phyloP scores from a whole-genome alignment of 2,888 invertebrate genomes.

The Linnaemya vulpina region DNA sequence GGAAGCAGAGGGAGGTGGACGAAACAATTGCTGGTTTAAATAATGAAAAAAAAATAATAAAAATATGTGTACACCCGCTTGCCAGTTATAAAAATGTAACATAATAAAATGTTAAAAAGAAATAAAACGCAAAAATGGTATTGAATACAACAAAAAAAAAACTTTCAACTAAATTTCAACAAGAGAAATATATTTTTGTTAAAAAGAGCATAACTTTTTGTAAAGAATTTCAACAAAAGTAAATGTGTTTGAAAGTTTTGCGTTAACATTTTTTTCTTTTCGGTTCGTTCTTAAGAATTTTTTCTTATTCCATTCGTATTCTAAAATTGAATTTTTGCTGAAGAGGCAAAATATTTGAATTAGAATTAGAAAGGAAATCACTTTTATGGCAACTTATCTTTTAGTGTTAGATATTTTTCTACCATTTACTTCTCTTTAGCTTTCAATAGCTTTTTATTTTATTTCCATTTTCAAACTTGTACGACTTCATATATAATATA shows the following conservation, averaged over 20 bases:
- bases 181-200: constrained; percentile 18
- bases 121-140: constrained; percentile 52
- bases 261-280: constrained; percentile 13
- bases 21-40: constrained; percentile 35
- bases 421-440: constrained; percentile 64
- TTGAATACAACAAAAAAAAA: constrained; percentile 39
- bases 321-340: constrained; percentile 71
- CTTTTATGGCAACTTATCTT: constrained; percentile 72
- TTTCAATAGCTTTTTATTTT: constrained; percentile 59
- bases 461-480: constrained; percentile 33
- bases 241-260: constrained; percentile 60
- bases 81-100: constrained; percentile 58
- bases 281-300: constrained; percentile 23
- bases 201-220: constrained; percentile 57
- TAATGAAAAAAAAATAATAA: not conserved
- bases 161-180: constrained; percentile 44
- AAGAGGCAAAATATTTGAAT: constrained; percentile 72
- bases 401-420: constrained; percentile 67
- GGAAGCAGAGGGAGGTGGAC: constrained; percentile 15
- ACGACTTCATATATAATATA: not conserved
- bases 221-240: constrained; percentile 69
- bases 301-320: constrained; percentile 59
- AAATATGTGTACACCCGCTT: constrained; percentile 11
- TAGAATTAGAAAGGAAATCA: constrained; percentile 71
- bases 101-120: constrained; percentile 69